Evolutionary conservation across 1,140 invertebrate genomes (phyloP).

Genomic region (Nephotettix cincticeps): DNA sequence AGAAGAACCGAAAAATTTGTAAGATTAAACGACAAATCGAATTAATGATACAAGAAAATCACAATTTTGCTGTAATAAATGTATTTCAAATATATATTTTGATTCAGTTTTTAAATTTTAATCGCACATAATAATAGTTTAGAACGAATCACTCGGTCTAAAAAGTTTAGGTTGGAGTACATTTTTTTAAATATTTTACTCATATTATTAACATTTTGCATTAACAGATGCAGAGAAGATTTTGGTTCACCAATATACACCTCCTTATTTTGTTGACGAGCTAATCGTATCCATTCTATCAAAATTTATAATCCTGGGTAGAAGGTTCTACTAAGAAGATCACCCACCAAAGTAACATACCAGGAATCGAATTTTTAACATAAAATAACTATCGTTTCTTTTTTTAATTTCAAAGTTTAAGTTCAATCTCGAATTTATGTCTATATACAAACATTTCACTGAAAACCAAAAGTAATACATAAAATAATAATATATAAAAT

Average conservation of each 20-base stretch:
- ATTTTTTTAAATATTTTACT: no score
- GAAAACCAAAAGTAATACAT: background rate
- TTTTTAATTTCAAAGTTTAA: background rate
- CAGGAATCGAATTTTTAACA: background rate
- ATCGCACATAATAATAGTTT: no score
- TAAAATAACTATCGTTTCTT: background rate
- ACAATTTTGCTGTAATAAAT: no score
- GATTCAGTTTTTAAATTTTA: no score
- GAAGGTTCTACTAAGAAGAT: background rate
- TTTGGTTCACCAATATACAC: background rate
- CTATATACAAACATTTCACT: slow-evolving; percentile 4
- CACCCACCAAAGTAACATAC: background rate
- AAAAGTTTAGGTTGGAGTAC: no score
- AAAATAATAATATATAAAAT: no score
- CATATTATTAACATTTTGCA: background rate
- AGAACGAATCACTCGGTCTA: no score
- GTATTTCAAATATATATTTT: no score
- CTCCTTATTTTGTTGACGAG: background rate
- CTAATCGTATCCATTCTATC: background rate
- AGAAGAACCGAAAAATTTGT: no score
- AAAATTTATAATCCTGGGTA: background rate
- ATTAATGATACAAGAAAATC: no score
- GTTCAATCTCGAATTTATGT: background rate
- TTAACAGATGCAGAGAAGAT: background rate
- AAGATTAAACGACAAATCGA: no score